Percentiles rank a stretch among this genome's conserved stretches.
These are phyloP conservation scores for Lasius fuliginosus DNA, from an alignment of 2,888 invertebrate genomes.

Conservation along the genomic window DNA sequence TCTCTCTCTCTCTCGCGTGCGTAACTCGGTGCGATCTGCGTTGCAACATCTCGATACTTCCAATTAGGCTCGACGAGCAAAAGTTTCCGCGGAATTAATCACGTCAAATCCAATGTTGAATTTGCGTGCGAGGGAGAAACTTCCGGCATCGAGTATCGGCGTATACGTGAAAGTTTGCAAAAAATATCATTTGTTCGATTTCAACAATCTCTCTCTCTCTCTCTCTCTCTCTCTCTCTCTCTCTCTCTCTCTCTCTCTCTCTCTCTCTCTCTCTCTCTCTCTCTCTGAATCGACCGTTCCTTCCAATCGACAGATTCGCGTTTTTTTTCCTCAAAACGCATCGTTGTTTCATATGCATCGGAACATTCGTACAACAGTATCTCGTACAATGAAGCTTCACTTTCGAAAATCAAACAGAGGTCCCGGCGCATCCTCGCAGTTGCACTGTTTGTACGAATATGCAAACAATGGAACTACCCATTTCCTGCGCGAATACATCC, in stretches of 20 bases:
- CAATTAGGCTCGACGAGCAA: conserved; percentile 32
- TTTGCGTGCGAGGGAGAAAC: conserved; percentile 21
- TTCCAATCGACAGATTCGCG: background rate
- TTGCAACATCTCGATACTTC: conserved; percentile 44
- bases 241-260: no score
- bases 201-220: conserved; percentile 5
- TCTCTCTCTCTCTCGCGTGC: conserved; percentile 29
- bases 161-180: background rate
- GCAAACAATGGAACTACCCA: conserved; percentile 80
- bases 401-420: conserved; percentile 83
- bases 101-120: conserved; percentile 21
- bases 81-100: conserved; percentile 49
- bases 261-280: background rate
- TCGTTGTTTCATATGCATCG: conserved; percentile 52
- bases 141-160: background rate
- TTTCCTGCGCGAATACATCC: conserved; percentile 80
- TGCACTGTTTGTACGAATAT: conserved; percentile 81
- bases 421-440: conserved; percentile 76
- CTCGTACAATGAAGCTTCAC: conserved; percentile 78
- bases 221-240: no score
- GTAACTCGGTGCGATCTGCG: conserved; percentile 55
- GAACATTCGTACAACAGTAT: conserved; percentile 46
- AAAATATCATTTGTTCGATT: conserved; percentile 12
- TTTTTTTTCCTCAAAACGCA: conserved; percentile 35
- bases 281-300: background rate